Base-by-base conservation (phyloP, 2,113 vertebrate species). In the Scytalopus superciliaris region DNA sequence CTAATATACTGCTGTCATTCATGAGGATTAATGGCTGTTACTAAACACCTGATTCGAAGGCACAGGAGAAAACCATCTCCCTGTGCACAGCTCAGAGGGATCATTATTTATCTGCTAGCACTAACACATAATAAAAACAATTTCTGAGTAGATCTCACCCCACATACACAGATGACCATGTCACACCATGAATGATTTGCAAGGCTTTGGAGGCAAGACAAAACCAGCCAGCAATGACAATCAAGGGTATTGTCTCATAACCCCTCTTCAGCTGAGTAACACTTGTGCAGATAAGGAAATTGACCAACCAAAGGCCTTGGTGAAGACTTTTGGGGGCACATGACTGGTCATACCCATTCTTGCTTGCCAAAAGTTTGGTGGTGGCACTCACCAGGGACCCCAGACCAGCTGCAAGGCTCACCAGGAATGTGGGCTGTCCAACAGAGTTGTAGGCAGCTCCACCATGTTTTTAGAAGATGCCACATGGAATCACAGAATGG, bases 1-100 rank as follows among this genome's bases (percentile, higher is more conserved):
- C 49, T 90, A 81, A 93, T 93, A 87, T 45, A 93, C 90, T 78
- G 92, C 83, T 95, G 96, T 96, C 96, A 94, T 60, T 97, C 60
- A 92, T 2, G 35, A 72, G 76, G 79, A 96, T 95, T 94, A 94
- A 92, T 86, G 47, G 56, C 17, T 49, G 77, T 69, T 68, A 96
- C 94, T 92, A 95, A 94, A 90, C 94, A 94, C 59, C 30, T 24
- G 39, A 84, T 92, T 9, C 78, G 93, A 96, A 95, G 60, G 94
- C 88, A 84, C 1, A 0, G 68, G 37, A 90, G 79, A 90, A 92
- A 94, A 95, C 59, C 44, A 56, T 81, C 90, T 80, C 76, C 79
- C 62, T 3, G 2, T 8, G 75, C 55, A 67, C 68, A 60, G 59
- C 31, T 66, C 44, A 74, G 79, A 78, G 60, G 59, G 60, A 93